Evolutionary conservation across 2,888 invertebrate genomes (phyloP).

Genomic region (Lithophane ornitopus): DNA sequence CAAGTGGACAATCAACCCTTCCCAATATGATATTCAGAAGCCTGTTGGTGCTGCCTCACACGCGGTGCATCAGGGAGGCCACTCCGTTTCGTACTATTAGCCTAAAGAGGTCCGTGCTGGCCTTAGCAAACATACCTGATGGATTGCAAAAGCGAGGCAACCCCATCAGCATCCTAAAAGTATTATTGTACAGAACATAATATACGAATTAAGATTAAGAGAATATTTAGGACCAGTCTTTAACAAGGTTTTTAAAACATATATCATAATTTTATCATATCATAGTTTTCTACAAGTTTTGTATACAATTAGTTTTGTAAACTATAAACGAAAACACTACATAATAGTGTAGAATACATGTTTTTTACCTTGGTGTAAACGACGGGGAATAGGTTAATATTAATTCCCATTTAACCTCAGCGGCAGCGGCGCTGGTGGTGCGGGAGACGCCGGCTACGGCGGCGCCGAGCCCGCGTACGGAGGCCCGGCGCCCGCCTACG

Average conservation of each 20-base stretch:
- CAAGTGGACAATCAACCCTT: too few relatives aligned
- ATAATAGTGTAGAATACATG: not conserved
- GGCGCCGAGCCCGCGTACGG: conserved; percentile 82
- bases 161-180: too few relatives aligned
- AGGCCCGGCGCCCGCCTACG: conserved; percentile 79
- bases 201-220: too few relatives aligned
- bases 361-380: not conserved
- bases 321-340: not conserved
- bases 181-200: too few relatives aligned
- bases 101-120: too few relatives aligned
- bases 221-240: not conserved
- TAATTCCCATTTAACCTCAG: conserved; percentile 24
- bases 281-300: not conserved
- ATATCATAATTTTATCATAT: not conserved
- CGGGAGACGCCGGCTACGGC: conserved; percentile 86
- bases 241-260: not conserved
- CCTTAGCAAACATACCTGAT: too few relatives aligned
- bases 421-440: conserved; percentile 77
- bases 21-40: too few relatives aligned
- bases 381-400: not conserved
- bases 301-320: not conserved
- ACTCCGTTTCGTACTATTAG: too few relatives aligned
- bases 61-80: too few relatives aligned
- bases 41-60: too few relatives aligned
- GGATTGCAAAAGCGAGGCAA: too few relatives aligned